A percentile compares a stretch with the other conserved stretches of the same genome.
phyloP scores from a whole-genome alignment of 2,797 vertebrate species.

The Pristis pectinata region DNA sequence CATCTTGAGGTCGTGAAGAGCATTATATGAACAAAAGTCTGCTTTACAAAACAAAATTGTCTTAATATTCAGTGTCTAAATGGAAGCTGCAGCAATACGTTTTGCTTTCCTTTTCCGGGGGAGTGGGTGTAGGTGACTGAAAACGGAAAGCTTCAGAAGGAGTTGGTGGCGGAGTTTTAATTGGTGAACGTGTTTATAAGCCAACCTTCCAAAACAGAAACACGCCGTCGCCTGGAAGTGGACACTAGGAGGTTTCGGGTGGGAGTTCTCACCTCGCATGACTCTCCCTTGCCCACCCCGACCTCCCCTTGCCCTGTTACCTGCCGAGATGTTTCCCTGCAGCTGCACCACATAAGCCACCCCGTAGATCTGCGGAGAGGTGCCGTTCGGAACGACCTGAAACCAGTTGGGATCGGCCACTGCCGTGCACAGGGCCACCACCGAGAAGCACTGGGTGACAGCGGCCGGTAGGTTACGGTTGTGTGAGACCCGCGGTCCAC shows the following conservation, averaged over 20 bases:
- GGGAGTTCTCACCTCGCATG: not conserved
- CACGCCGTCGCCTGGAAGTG: no score
- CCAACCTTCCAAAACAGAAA: no score
- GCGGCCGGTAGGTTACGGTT: conserved; percentile 48
- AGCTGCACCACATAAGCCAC: conserved; percentile 49
- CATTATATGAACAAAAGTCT: not conserved
- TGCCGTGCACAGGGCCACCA: conserved; percentile 53
- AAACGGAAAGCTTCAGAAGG: not conserved
- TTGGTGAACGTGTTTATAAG: not conserved
- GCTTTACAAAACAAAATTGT: no score
- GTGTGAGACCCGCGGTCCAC: conserved; percentile 43
- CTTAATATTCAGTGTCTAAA: no score
- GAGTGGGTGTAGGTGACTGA: no score
- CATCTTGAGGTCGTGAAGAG: not conserved
- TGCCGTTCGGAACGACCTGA: conserved; percentile 41
- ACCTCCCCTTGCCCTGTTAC: not conserved
- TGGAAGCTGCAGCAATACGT: no score
- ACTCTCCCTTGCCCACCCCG: not conserved
- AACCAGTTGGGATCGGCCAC: conserved; percentile 56
- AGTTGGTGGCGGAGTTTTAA: not conserved
- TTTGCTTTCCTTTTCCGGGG: not conserved
- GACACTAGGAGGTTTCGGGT: not conserved
- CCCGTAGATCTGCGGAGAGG: conserved; percentile 48
- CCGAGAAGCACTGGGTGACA: conserved; percentile 51
- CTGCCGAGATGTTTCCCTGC: conserved; percentile 45